Evolutionary conservation across 92 coral and sea anemone species (phyloP), one percentile per base, ranked within the genome.

Genomic region (Blastomussa wellsi): DNA sequence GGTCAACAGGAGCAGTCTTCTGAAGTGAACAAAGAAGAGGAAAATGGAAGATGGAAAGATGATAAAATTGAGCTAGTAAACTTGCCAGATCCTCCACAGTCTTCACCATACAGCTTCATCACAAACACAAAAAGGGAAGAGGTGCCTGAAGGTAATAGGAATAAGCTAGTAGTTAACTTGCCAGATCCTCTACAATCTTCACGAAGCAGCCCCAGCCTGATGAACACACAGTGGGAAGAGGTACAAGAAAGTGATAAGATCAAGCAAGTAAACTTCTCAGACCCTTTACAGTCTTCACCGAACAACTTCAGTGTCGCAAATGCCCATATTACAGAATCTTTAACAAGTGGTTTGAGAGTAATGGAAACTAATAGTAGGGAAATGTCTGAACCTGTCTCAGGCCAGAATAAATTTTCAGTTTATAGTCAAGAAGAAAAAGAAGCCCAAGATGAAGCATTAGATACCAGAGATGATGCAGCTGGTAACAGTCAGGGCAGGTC

Each of bases 1-100:
- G 72, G 82, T n/a, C 73, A 79, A 39, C 41, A 64, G 28, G 82
- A 76, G 47, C 39, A 76, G 47, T 19, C 65, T 36, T 35, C 80
- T 10, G 20, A 9, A 6, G 49, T 44, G 12, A 44, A 44, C 24
- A 42, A 38, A 74, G 62, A 74, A 26, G 60, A n/a, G 60, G 60
- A 28, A 44, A 16, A 36, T 28, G 11, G 12, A 44, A 4, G 11
- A 44, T 44, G 49, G 49, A 15, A 52, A 52, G 22, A 57, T 57
- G 65, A 24, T 3, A 75, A 49, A 33, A 9, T 31, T 48, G 42
- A 72, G 5, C 51, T 14, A 14, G 52, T 20, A 72, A 24, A 72
- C 33, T 72, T 72, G 76, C 1, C 33, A 20, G 52, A 6, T 57
- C 62, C 24, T 55, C 31, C 7, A 4, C 65, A n/a, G n/a, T n/a